Conservation (phyloP, 2,888 invertebrate genomes). For the Cantharis lateralis region DNA sequence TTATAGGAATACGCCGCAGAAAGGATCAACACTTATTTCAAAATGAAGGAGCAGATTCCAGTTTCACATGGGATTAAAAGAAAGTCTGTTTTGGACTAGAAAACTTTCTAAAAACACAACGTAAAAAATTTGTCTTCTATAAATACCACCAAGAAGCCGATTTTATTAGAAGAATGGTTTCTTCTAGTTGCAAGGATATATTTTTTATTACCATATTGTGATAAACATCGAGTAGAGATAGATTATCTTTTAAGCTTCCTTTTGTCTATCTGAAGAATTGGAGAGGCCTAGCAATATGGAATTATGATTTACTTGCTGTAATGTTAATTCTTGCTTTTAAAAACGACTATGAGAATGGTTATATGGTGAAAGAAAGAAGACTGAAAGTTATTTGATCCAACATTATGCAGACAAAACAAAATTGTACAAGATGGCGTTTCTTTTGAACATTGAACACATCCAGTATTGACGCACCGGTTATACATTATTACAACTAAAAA, state of each 20-base stretch:
- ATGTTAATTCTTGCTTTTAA: not conserved
- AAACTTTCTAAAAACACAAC: not conserved
- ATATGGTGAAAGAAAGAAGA: not conserved
- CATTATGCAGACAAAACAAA: not conserved
- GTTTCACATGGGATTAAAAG: slow-evolving; percentile 11
- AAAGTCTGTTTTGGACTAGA: slow-evolving; percentile 9
- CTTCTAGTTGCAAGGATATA: slow-evolving; percentile 11
- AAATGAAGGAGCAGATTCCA: slow-evolving; percentile 36
- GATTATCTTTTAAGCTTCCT: slow-evolving; percentile 12
- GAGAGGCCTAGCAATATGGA: slow-evolving; percentile 8
- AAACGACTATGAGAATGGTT: not conserved
- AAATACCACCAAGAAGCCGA: not conserved
- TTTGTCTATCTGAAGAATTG: slow-evolving; percentile 11
- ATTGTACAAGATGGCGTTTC: not conserved
- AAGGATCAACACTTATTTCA: slow-evolving; percentile 45
- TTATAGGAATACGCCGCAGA: slow-evolving; percentile 47
- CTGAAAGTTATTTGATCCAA: not conserved
- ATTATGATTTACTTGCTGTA: slow-evolving; percentile 17
- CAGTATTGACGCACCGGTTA: not conserved
- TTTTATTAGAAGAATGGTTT: not conserved
- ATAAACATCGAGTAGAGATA: slow-evolving; percentile 27
- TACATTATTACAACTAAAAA: not conserved
- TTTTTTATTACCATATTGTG: slow-evolving; percentile 12
- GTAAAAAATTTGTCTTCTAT: slow-evolving; percentile 6
- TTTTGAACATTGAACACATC: not conserved